Percentiles rank a stretch among this genome's conserved stretches.
Evolutionary conservation across 2,888 invertebrate species (phyloP).

Genomic region (Nemurella pictetii): DNA sequence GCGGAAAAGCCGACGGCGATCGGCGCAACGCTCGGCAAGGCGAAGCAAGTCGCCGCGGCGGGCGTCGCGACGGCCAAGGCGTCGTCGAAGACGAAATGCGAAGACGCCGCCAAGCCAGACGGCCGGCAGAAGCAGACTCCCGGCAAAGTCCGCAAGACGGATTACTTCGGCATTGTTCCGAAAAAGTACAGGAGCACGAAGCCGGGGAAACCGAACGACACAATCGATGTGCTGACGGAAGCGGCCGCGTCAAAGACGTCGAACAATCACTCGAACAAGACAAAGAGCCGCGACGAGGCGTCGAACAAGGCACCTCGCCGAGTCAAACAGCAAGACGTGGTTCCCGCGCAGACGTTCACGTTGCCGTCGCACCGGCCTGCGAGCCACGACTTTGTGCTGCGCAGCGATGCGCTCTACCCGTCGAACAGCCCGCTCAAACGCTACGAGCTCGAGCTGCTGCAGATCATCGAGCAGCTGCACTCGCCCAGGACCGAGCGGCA

Average conservation of each 20-base stretch:
- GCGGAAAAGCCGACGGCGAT: background rate
- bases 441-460: slow-evolving; percentile 21
- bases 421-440: slow-evolving; percentile 20
- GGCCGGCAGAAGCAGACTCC: background rate
- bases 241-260: background rate
- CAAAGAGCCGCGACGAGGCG: too few species aligned
- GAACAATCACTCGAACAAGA: background rate
- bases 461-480: background rate
- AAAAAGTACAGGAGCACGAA: background rate
- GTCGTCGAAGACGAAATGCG: background rate
- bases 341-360: background rate
- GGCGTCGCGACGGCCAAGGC: background rate
- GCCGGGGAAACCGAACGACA: background rate
- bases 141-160: background rate
- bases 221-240: background rate
- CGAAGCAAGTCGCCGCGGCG: background rate
- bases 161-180: slow-evolving; percentile 12
- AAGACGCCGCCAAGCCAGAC: background rate
- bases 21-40: background rate
- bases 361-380: background rate
- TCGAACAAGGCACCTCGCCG: background rate
- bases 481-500: background rate
- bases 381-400: slow-evolving; percentile 14
- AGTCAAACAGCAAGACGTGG: background rate
- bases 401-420: slow-evolving; percentile 45